A percentile compares a stretch with the other conserved stretches of the same genome.
These are phyloP conservation scores for Oxyteleia sp. DNA, from an alignment of 2,888 invertebrate genomes.

Conservation along the genomic window DNA sequence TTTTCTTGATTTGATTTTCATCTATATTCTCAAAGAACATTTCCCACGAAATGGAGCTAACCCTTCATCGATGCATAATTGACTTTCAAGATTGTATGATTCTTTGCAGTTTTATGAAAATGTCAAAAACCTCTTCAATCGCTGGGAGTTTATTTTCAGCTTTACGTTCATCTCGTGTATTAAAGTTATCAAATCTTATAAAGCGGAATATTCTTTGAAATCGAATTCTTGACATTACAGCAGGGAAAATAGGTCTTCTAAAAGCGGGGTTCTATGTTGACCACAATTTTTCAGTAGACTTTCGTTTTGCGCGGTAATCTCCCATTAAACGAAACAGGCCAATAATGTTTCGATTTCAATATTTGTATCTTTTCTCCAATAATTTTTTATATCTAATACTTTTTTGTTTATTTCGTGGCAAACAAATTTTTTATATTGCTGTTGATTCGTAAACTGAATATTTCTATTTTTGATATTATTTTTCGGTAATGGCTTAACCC, in stretches of 20 bases:
- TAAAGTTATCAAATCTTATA: constrained; percentile 14
- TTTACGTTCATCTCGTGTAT: constrained; percentile 16
- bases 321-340: no score
- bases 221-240: constrained; percentile 13
- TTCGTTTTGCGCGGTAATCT: no score
- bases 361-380: no score
- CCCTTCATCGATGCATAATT: constrained; percentile 15
- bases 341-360: no score
- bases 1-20: constrained; percentile 14
- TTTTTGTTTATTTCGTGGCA: no score
- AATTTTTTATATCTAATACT: no score
- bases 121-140: constrained; percentile 18
- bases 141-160: constrained; percentile 2
- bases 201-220: constrained; percentile 12
- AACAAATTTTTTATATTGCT: no score
- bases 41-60: constrained; percentile 19
- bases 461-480: no score
- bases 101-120: constrained; percentile 21
- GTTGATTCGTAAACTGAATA: no score
- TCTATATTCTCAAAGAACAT: constrained; percentile 20
- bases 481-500: no score
- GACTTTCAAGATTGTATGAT: constrained; percentile 5
- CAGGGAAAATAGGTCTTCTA: constrained; percentile 11
- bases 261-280: neutral
- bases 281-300: no score